Percentiles rank a stretch among this genome's conserved stretches.
Evolutionary conservation across 2,113 vertebrate genomes (phyloP).

Genomic region (Phrynocephalus versicolor): DNA sequence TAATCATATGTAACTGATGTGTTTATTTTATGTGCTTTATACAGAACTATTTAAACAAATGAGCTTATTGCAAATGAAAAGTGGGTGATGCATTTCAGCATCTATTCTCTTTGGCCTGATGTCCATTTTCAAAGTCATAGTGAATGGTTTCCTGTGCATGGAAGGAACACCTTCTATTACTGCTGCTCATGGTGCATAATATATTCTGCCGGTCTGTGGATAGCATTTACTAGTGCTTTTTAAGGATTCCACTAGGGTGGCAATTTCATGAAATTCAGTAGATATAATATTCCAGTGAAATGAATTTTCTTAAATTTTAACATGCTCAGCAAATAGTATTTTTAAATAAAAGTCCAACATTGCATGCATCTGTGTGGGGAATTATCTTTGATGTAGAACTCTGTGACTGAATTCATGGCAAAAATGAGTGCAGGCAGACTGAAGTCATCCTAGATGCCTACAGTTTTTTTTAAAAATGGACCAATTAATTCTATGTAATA

Average conservation of each 20-base stretch:
- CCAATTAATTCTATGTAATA: not conserved
- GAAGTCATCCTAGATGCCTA: not conserved
- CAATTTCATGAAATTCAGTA: not conserved
- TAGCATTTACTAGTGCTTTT: not conserved
- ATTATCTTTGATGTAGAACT: not conserved
- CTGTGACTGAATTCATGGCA: not conserved
- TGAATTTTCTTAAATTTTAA: not conserved
- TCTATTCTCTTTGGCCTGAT: not conserved
- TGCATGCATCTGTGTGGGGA: not conserved
- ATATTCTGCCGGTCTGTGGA: not conserved
- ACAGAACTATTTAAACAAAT: constrained; percentile 43
- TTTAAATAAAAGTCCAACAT: not conserved
- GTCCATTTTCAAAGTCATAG: not conserved
- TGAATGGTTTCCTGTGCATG: not conserved
- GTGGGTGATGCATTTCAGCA: not conserved
- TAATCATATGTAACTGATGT: too few species aligned
- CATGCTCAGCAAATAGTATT: not conserved
- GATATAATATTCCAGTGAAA: not conserved
- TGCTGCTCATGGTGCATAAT: not conserved
- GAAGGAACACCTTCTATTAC: not conserved
- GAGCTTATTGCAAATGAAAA: constrained; percentile 3
- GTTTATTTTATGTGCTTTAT: constrained; percentile 3
- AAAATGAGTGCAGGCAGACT: not conserved
- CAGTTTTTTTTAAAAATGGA: not conserved
- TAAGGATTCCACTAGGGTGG: not conserved